Evolutionary conservation across 2,113 vertebrate species (phyloP), one percentile per base, ranked within the genome.

Genomic region (Lophius piscatorius): DNA sequence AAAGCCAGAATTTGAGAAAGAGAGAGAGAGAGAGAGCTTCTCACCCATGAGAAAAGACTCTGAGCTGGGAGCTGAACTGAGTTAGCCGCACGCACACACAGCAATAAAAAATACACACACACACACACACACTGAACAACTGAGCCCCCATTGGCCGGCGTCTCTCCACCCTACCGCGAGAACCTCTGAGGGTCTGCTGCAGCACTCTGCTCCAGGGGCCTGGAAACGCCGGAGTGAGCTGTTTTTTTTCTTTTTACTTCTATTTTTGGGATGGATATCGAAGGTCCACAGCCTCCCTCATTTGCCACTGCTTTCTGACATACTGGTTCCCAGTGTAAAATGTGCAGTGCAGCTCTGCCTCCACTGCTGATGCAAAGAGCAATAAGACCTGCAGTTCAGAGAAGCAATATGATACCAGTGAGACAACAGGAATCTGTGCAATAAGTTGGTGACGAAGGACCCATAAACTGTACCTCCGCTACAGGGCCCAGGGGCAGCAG

Each of bases 171-270:
- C 88, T 85, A 87, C 81, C 83, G 69, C 82, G 50, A 51, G 83
- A 88, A 76, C 85, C 88, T 91, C 88, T 70, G 79, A 87, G 83
- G 85, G 87, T 86, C 86, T 90, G 83, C 88, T 90, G 89, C 84
- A 91, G 87, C 70, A 70, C 78, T 81, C 71, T 85, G 84, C 88
- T 91, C 83, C 76, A 83, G 82, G 80, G 80, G 80, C 83, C 85
- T 91, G 84, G 81, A 89, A 88, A 91, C 41, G 73, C 90, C 85
- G 67, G 82, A 88, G 87, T 82, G 87, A 85, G 75, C 50, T 78
- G n/a, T 26, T 78, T 84, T 87, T 85, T 83, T 79, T 64, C 5
- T 20, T 42, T 48, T 68, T 68, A 75, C 68, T 88, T 91, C 87
- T 89, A 88, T 87, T 89, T 89, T 86, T 89, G 85, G 80, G 81